These are phyloP conservation scores for Hecatera dysodea DNA, from an alignment of 2,888 invertebrate species.

Conservation along the genomic window DNA sequence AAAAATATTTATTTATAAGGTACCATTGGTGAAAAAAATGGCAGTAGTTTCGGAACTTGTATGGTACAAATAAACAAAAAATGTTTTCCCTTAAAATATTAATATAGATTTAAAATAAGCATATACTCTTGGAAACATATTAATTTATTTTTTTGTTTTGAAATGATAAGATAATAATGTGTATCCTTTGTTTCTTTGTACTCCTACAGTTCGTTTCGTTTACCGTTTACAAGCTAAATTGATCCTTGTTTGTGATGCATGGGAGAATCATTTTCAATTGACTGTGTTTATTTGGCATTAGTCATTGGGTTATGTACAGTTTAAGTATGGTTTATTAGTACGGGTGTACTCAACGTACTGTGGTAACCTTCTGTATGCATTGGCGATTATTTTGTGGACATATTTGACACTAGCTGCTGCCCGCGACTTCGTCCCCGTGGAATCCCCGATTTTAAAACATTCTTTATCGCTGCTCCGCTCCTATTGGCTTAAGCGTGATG, in stretches of 20 bases:
- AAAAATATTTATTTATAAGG: too few relatives aligned
- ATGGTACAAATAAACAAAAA: too few relatives aligned
- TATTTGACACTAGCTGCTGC: not conserved
- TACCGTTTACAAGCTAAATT: constrained; percentile 20
- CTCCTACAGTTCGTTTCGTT: constrained; percentile 25
- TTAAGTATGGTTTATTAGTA: constrained; percentile 32
- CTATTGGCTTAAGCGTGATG: too few relatives aligned
- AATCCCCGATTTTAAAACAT: too few relatives aligned
- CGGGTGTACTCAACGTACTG: constrained; percentile 18
- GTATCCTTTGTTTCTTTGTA: constrained; percentile 58
- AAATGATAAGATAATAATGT: constrained; percentile 52
- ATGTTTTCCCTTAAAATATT: too few relatives aligned
- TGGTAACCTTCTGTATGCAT: not conserved
- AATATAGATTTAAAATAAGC: too few relatives aligned
- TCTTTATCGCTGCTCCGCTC: too few relatives aligned
- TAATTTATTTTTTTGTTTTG: constrained; percentile 41
- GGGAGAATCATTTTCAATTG: constrained; percentile 43
- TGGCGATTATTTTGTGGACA: not conserved
- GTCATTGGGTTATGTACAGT: constrained; percentile 41
- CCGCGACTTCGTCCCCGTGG: too few relatives aligned
- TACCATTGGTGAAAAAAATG: too few relatives aligned
- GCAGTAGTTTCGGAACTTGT: too few relatives aligned
- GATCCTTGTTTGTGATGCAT: not conserved
- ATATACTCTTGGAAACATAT: constrained; percentile 15
- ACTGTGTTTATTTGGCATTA: constrained; percentile 21